phyloP scores from a whole-genome alignment of 2,113 vertebrate species.

The Pygathrix nemaeus region DNA sequence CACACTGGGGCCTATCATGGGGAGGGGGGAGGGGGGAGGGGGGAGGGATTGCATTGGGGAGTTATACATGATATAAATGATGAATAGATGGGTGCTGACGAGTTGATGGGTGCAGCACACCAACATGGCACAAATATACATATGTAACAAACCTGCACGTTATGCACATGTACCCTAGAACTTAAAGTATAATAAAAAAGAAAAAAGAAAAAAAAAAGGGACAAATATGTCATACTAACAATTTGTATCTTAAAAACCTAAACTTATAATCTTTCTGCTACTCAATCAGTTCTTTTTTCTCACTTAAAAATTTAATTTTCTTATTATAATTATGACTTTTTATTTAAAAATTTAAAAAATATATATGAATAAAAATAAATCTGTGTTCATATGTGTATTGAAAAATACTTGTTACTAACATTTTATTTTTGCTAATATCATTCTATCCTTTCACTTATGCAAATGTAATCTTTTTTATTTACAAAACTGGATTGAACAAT shows the following conservation, averaged over 20 bases:
- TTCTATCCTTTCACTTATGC: not conserved
- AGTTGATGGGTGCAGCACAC: no score
- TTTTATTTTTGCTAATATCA: constrained; percentile 12
- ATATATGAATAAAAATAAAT: not conserved
- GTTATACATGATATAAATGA: no score
- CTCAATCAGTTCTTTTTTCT: not conserved
- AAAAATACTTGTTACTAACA: not conserved
- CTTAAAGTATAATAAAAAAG: no score
- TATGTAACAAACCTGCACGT: no score
- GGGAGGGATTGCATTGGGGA: no score
- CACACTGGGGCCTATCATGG: no score
- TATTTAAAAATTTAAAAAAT: not conserved
- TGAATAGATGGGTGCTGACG: no score
- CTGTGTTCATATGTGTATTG: not conserved
- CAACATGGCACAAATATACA: no score
- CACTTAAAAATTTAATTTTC: not conserved
- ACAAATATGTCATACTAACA: not conserved
- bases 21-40: no score
- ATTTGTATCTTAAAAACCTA: not conserved
- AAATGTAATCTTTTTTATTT: not conserved
- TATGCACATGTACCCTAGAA: no score
- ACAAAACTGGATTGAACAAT: not conserved
- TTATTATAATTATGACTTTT: not conserved
- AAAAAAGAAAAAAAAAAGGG: not conserved
- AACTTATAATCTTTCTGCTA: not conserved